Percentiles rank a stretch among this genome's conserved stretches.
Conservation (phyloP, 1,140 invertebrate species). For the Harpegnathos saltator region DNA sequence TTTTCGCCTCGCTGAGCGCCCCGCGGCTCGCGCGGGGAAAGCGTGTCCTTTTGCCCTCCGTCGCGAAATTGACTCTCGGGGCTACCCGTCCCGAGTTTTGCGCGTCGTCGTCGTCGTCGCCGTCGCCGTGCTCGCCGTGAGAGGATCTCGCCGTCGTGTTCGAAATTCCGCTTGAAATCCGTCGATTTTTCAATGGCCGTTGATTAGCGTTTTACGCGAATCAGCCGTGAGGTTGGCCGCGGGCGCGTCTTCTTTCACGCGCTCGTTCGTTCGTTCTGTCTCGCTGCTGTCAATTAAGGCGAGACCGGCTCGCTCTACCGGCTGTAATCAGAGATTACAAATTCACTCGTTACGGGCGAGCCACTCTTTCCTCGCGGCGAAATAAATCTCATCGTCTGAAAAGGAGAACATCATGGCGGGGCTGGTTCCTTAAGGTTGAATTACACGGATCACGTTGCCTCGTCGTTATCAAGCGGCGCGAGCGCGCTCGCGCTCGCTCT, state of each 20-base stretch:
- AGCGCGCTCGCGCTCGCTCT: too few species aligned
- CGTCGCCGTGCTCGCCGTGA: too few species aligned
- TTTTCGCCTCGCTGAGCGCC: background rate
- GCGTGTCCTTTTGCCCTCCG: background rate
- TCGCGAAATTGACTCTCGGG: too few species aligned
- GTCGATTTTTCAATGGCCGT: background rate
- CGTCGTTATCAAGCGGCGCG: slow-evolving; percentile 60
- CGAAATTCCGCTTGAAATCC: too few species aligned
- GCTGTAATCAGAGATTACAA: slow-evolving; percentile 52
- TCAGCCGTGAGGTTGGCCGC: slow-evolving; percentile 2
- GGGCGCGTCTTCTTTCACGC: background rate
- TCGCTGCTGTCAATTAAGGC: slow-evolving; percentile 70
- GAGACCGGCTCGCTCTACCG: slow-evolving; percentile 45
- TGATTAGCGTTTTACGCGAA: slow-evolving; percentile 27
- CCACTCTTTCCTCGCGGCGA: slow-evolving; percentile 52
- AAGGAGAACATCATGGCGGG: slow-evolving; percentile 33
- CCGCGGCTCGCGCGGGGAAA: background rate
- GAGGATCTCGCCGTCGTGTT: background rate
- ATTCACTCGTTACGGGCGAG: slow-evolving; percentile 34
- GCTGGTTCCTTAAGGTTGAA: slow-evolving; percentile 61
- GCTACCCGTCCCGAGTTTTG: too few species aligned
- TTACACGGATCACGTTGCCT: slow-evolving; percentile 73
- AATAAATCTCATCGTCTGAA: slow-evolving; percentile 65
- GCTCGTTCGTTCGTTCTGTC: slow-evolving; percentile 36
- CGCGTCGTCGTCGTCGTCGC: too few species aligned